Base-by-base conservation (phyloP, 2,797 vertebrate species). In the Halcyon badia region DNA sequence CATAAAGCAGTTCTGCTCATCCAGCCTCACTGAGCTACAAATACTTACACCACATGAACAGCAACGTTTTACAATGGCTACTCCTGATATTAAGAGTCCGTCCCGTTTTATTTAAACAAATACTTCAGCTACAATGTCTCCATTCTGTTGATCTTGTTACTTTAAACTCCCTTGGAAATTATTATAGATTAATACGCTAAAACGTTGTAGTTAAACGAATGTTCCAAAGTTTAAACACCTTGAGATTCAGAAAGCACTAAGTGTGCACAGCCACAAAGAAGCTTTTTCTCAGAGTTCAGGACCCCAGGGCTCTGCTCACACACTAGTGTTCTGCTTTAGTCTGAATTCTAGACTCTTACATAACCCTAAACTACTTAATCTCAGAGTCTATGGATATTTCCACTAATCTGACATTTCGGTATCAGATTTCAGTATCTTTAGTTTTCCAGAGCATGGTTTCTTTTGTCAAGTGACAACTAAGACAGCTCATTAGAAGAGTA, bases 251-350 rank as follows among this genome's bases (percentile, higher is more conserved):
- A 44, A 60, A 26, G 5, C 10, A 9, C 2, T 33, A 14, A 5
- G 21, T 8, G 14, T 0, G 0, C 30, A 42, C 14, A 31, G 46
- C 21, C 72, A 49, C 1, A 10, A 30, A 21, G 11, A 0, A 1
- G 18, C 22, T 73, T 5, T 24, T 10, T 13, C 17, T 11, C 21
- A 5, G 26, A n/a, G 42, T 1, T 39, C 18, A 28, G 48, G 18
- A 49, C 41, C 48, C 31, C 49, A 54, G 37, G 8, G 13, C 52
- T 71, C 65, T 42, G 42, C 52, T 87, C 30, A 35, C 80, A 49
- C 33, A 41, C 42, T 5, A 3, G 18, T 4, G 6, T 6, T 9
- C 30, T 42, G 5, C 10, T 37, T 65, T 11, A 31, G 26, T 37
- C 20, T 33, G 9, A 79, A 58, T 14, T 16, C 57, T 11, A 54